Conservation (phyloP, 92 coral and sea anemone genomes). For the Phymanthus crucifer region DNA sequence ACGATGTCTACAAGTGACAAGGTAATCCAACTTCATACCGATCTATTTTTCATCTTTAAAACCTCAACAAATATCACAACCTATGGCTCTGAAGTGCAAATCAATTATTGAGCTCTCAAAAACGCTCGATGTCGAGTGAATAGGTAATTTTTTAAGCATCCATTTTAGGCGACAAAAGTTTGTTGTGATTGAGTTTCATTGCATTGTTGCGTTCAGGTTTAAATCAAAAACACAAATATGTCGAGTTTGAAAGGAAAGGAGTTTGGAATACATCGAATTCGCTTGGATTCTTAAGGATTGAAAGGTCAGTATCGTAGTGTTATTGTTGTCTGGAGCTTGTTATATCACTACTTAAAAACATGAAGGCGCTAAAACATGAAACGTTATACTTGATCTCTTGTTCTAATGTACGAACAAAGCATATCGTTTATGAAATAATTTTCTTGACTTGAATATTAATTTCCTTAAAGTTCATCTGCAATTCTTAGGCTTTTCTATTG, state of each 20-base stretch:
- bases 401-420: neutral
- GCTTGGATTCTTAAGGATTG: slow-evolving; percentile 8
- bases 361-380: neutral
- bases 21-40: neutral
- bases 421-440: too few species aligned
- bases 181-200: neutral
- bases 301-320: slow-evolving; percentile 12
- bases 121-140: neutral
- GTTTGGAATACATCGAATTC: slow-evolving; percentile 7
- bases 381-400: neutral
- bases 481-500: too few species aligned
- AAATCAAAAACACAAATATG: neutral
- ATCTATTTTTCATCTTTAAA: neutral
- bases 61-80: neutral
- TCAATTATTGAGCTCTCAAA: neutral
- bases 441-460: too few species aligned
- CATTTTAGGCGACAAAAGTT: neutral
- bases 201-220: neutral
- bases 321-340: neutral
- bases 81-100: neutral
- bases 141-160: neutral
- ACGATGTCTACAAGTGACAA: neutral
- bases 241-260: neutral
- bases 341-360: neutral
- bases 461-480: too few species aligned